These are phyloP conservation scores for Horisme vitalbata DNA, from an alignment of 2,888 invertebrate genomes.

Conservation along the genomic window DNA sequence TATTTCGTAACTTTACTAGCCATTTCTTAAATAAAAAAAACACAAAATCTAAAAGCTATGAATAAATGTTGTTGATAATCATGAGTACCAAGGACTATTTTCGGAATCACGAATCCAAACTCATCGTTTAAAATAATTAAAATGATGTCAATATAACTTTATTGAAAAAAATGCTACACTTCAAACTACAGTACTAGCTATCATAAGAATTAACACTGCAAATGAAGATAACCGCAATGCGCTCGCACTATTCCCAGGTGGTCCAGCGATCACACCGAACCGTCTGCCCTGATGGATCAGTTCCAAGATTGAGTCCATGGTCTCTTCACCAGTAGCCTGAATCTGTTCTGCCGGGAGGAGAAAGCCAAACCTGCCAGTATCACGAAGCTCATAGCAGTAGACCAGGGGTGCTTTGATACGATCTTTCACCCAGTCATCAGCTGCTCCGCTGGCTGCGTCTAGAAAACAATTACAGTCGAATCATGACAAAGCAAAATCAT, in stretches of 20 bases:
- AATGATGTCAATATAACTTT: too few species aligned
- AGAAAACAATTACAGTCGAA: too few species aligned
- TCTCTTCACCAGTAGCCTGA: conserved; percentile 75
- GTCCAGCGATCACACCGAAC: conserved; percentile 43
- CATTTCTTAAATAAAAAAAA: too few species aligned
- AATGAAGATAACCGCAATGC: conserved; percentile 13
- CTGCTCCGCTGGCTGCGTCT: conserved; percentile 44
- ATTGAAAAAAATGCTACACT: not conserved
- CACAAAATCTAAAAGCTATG: too few species aligned
- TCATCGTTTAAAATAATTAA: too few species aligned
- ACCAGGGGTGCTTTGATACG: conserved; percentile 52
- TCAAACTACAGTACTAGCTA: not conserved
- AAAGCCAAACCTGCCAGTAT: conserved; percentile 83
- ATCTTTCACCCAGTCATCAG: conserved; percentile 65
- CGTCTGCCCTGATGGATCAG: conserved; percentile 58
- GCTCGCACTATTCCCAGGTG: conserved; percentile 10
- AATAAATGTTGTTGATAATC: too few species aligned
- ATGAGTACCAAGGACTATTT: too few species aligned
- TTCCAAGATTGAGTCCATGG: conserved; percentile 73
- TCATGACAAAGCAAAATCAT: not conserved
- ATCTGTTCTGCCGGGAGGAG: conserved; percentile 84
- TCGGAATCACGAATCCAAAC: too few species aligned
- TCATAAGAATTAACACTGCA: conserved; percentile 10
- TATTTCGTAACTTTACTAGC: too few species aligned
- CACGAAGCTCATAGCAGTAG: conserved; percentile 77